Percentiles rank a stretch among this genome's conserved stretches.
Evolutionary conservation across 2,113 vertebrate species (phyloP).

Genomic region (Pyxicephalus adspersus): DNA sequence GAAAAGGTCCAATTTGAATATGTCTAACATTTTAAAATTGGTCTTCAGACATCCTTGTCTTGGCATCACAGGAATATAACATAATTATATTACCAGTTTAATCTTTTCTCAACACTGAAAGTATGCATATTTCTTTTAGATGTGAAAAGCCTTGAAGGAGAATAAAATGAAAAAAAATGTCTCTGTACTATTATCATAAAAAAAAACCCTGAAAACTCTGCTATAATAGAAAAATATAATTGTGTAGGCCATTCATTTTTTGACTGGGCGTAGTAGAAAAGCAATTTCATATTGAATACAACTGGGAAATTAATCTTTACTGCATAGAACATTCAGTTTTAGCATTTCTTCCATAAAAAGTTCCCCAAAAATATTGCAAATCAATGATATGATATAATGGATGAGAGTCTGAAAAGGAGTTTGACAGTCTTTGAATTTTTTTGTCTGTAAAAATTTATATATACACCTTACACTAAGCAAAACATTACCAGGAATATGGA

Average conservation of each 20-base stretch:
- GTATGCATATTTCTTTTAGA: slow-evolving; percentile 27
- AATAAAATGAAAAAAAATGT: slow-evolving; percentile 20
- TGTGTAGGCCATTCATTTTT: slow-evolving; percentile 33
- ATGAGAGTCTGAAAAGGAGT: neutral
- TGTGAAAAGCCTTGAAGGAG: slow-evolving; percentile 36
- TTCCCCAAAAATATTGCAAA: slow-evolving; percentile 41
- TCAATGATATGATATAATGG: slow-evolving; percentile 42
- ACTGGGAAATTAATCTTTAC: slow-evolving; percentile 53
- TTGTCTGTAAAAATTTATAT: neutral
- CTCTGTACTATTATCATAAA: neutral
- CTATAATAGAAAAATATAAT: slow-evolving; percentile 48
- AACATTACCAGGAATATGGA: neutral
- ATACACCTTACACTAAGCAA: neutral
- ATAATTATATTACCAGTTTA: slow-evolving; percentile 4
- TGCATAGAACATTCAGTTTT: slow-evolving; percentile 29
- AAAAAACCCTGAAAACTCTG: slow-evolving; percentile 40
- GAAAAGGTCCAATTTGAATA: no score
- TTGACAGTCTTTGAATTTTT: neutral
- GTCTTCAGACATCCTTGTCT: slow-evolving; percentile 40
- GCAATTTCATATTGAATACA: slow-evolving; percentile 33
- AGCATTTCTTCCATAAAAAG: slow-evolving; percentile 44
- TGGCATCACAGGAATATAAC: slow-evolving; percentile 49
- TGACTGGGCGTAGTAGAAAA: slow-evolving; percentile 6
- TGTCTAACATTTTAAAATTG: neutral
- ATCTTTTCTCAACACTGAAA: slow-evolving; percentile 7